phyloP scores from a whole-genome alignment of 2,888 invertebrate species.

The Anthoptus insignis region DNA sequence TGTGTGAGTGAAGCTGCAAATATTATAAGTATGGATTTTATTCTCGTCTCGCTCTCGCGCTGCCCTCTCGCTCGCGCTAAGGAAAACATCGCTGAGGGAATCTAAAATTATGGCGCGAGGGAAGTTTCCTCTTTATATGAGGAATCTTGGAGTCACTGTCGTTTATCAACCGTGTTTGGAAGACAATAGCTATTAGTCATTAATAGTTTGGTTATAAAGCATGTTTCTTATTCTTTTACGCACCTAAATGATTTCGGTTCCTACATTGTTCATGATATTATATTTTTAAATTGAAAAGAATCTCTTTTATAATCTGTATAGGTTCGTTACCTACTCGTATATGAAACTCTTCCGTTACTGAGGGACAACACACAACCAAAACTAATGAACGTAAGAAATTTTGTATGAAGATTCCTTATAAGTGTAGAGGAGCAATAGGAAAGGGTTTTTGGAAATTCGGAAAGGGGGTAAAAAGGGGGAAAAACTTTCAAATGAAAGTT shows the following conservation, averaged over 20 bases:
- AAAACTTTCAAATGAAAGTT: no score
- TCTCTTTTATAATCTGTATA: no score
- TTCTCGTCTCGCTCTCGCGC: constrained; percentile 68
- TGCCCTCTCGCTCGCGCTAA: constrained; percentile 65
- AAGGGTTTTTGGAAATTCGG: no score
- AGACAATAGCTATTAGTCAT: constrained; percentile 28
- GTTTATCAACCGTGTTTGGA: constrained; percentile 53
- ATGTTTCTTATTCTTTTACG: constrained; percentile 4
- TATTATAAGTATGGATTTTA: constrained; percentile 87
- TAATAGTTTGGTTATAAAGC: constrained; percentile 10
- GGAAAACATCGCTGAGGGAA: constrained; percentile 80
- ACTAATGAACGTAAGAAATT: no score
- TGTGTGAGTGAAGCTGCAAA: constrained; percentile 84
- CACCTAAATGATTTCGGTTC: not conserved
- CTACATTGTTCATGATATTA: no score
- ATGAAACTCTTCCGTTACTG: no score
- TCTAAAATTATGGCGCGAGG: constrained; percentile 76
- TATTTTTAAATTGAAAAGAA: no score
- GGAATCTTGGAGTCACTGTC: constrained; percentile 70
- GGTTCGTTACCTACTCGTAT: no score
- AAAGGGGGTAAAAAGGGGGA: no score
- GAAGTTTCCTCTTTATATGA: constrained; percentile 64
- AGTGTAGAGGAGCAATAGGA: no score
- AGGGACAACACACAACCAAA: no score
- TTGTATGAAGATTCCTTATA: no score